Evolutionary conservation across 2,113 vertebrate species (phyloP).

Genomic region (Naja naja): DNA sequence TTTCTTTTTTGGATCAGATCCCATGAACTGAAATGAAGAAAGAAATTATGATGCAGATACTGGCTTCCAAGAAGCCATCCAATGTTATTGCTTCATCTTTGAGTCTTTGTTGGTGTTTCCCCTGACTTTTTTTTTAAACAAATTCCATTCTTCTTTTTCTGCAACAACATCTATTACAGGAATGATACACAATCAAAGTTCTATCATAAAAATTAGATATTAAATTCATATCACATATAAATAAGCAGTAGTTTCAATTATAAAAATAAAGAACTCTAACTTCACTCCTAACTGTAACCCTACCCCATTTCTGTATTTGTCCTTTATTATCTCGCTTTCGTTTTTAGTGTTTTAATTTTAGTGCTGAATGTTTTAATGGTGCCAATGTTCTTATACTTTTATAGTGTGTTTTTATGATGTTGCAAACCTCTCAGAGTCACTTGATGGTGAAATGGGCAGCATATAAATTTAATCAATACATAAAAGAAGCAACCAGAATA

Average conservation of each 20-base stretch:
- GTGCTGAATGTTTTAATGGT: not conserved
- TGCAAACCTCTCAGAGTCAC: not conserved
- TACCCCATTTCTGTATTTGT: not conserved
- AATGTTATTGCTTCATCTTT: too few species aligned
- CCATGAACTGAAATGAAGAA: not conserved
- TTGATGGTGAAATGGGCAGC: not conserved
- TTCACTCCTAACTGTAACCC: not conserved
- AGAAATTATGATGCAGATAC: not conserved
- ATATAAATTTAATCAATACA: not conserved
- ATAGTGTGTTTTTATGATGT: not conserved
- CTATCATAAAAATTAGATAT: not conserved
- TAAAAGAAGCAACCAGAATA: not conserved
- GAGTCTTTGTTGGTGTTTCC: not conserved
- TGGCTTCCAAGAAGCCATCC: not conserved
- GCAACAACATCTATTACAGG: not conserved
- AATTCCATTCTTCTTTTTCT: not conserved
- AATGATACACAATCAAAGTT: not conserved
- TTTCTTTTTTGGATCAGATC: not conserved
- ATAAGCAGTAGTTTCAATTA: not conserved
- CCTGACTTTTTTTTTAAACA: not conserved
- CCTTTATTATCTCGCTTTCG: not conserved
- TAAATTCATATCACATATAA: not conserved
- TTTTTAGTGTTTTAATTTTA: not conserved
- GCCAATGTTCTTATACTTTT: not conserved
- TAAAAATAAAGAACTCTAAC: not conserved